Percentiles rank a stretch among this genome's conserved stretches.
These are phyloP conservation scores for Colostygia pectinataria DNA, from an alignment of 2,888 invertebrate genomes.

Conservation along the genomic window DNA sequence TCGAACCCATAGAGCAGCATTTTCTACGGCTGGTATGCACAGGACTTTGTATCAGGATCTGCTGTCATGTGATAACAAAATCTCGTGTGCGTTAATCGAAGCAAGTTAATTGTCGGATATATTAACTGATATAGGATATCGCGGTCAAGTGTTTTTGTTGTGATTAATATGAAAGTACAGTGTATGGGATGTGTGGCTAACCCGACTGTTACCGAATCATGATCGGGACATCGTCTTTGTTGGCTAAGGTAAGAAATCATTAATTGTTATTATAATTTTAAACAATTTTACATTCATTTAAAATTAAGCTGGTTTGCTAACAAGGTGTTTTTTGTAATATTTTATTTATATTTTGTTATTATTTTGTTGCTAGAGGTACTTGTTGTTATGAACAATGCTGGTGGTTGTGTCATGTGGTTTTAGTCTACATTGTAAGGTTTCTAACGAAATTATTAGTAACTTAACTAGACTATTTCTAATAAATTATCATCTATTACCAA, in stretches of 20 bases:
- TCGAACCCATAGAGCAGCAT: not conserved
- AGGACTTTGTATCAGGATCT: slow-evolving; percentile 37
- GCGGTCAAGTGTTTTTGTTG: slow-evolving; percentile 31
- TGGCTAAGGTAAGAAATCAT: slow-evolving; percentile 27
- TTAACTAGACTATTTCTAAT: too few species aligned
- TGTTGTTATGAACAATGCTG: too few species aligned
- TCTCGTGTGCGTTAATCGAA: slow-evolving; percentile 30
- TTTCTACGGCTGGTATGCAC: slow-evolving; percentile 17
- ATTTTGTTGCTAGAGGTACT: too few species aligned
- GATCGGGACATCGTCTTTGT: slow-evolving; percentile 24
- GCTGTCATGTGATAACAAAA: slow-evolving; percentile 56
- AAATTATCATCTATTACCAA: too few species aligned
- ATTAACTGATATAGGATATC: slow-evolving; percentile 31
- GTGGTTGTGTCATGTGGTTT: too few species aligned
- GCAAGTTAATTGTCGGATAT: slow-evolving; percentile 31
- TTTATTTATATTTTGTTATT: too few species aligned
- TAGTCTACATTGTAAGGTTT: too few species aligned
- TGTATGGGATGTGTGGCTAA: slow-evolving; percentile 14
- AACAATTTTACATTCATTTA: too few species aligned
- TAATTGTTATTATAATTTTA: not conserved
- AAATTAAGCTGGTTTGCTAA: too few species aligned
- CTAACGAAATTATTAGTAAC: too few species aligned
- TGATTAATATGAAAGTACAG: slow-evolving; percentile 32
- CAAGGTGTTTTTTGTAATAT: too few species aligned
- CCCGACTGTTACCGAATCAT: slow-evolving; percentile 22